A percentile compares a stretch with the other conserved stretches of the same genome.
These are phyloP conservation scores for Indri indri DNA, from an alignment of 2,113 vertebrate species.

Conservation along the genomic window DNA sequence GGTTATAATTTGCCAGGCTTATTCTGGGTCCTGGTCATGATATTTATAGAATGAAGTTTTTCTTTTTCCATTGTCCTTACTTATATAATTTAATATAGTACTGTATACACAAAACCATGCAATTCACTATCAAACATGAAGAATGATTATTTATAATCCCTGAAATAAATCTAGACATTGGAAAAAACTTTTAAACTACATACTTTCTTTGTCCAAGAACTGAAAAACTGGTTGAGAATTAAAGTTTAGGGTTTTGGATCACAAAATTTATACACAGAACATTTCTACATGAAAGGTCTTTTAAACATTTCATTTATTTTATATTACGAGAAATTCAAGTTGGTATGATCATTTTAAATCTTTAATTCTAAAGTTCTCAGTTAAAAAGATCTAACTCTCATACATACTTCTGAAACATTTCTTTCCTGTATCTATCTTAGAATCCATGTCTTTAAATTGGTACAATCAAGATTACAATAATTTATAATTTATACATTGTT, in stretches of 20 bases:
- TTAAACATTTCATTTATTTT: not conserved
- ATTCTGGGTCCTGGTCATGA: not conserved
- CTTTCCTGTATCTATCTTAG: not conserved
- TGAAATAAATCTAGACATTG: not conserved
- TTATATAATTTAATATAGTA: not conserved
- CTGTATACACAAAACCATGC: not conserved
- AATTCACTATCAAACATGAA: not conserved
- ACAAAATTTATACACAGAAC: not conserved
- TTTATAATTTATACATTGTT: not conserved
- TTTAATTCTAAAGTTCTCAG: not conserved
- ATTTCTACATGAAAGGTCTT: not conserved
- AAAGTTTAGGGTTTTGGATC: not conserved
- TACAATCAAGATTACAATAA: not conserved
- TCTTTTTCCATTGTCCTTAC: not conserved
- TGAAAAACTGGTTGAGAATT: not conserved
- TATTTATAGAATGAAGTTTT: not conserved
- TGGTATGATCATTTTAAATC: not conserved
- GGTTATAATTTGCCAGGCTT: not conserved
- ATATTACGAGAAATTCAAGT: not conserved
- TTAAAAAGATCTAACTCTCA: not conserved
- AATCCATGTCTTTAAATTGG: not conserved
- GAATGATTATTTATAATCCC: not conserved
- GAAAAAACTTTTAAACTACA: not conserved
- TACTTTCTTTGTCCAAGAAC: not conserved
- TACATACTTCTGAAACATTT: not conserved